phyloP scores from a whole-genome alignment of 1,140 invertebrate genomes.

The Mactra quadrangularis region DNA sequence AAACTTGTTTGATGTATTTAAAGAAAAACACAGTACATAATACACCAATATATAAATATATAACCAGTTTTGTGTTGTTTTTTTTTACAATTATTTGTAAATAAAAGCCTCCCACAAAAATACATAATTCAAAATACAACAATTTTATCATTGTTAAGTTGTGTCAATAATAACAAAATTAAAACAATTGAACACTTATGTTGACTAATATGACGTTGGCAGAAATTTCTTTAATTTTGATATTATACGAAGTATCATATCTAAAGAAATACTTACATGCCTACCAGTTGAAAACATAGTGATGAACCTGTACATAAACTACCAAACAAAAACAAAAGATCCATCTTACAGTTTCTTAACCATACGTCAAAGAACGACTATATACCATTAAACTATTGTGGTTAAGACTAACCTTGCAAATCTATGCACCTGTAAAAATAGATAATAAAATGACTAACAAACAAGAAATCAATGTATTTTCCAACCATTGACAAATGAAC shows the following conservation, averaged over 20 bases:
- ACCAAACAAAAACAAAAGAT: slow-evolving; percentile 22
- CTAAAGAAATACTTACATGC: slow-evolving; percentile 26
- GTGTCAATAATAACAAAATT: neutral
- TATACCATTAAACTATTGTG: too few relatives aligned
- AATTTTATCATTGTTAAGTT: neutral
- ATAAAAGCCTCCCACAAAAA: neutral
- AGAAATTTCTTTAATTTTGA: neutral
- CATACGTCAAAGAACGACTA: too few relatives aligned
- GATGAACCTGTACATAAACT: slow-evolving; percentile 24
- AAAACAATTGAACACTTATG: neutral
- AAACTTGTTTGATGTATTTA: too few relatives aligned
- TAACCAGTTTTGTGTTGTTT: too few relatives aligned
- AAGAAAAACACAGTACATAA: too few relatives aligned
- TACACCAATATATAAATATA: too few relatives aligned
- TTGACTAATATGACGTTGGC: neutral
- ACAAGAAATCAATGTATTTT: too few relatives aligned
- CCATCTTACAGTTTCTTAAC: too few relatives aligned
- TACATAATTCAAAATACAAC: neutral
- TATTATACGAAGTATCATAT: neutral
- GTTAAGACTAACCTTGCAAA: too few relatives aligned
- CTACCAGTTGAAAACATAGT: slow-evolving; percentile 39
- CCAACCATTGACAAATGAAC: too few relatives aligned
- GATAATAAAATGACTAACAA: too few relatives aligned
- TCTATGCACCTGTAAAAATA: too few relatives aligned
- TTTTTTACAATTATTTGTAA: neutral